These are phyloP conservation scores for Aphelocoma coerulescens DNA, from an alignment of 2,113 vertebrate species.

Conservation along the genomic window DNA sequence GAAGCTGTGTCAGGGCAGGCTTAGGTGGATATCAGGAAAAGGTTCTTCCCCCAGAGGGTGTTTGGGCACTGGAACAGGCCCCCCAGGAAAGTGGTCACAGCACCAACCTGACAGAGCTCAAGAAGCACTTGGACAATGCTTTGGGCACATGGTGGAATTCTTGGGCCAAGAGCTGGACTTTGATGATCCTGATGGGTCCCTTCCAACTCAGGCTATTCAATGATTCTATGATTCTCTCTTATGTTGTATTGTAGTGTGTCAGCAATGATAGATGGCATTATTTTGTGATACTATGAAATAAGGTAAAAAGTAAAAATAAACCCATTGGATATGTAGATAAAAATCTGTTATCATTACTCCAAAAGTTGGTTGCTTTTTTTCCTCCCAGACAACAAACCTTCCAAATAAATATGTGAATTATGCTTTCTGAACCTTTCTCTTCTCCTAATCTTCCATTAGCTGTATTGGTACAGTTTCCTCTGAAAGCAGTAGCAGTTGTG, in stretches of 20 bases:
- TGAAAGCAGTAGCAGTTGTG: neutral
- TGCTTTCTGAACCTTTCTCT: neutral
- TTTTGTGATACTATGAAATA: neutral
- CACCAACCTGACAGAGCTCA: neutral
- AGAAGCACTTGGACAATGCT: neutral
- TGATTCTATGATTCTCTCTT: neutral
- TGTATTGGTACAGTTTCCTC: neutral
- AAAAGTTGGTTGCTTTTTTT: neutral
- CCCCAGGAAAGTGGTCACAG: too few species aligned
- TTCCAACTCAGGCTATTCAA: neutral
- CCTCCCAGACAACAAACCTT: rapidly evolving
- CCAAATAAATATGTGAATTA: neutral
- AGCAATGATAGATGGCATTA: neutral
- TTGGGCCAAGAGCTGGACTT: neutral
- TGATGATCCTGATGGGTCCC: neutral
- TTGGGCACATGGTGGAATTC: neutral
- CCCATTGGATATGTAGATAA: neutral
- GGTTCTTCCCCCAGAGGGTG: neutral
- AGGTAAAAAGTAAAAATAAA: neutral
- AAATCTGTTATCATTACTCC: neutral
- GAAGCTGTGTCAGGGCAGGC: neutral
- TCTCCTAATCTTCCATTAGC: neutral
- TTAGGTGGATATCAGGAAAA: neutral
- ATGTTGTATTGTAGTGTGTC: neutral
- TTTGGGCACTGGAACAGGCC: neutral